phyloP scores from a whole-genome alignment of 2,888 invertebrate species.

The Aproaerema taeniolella region DNA sequence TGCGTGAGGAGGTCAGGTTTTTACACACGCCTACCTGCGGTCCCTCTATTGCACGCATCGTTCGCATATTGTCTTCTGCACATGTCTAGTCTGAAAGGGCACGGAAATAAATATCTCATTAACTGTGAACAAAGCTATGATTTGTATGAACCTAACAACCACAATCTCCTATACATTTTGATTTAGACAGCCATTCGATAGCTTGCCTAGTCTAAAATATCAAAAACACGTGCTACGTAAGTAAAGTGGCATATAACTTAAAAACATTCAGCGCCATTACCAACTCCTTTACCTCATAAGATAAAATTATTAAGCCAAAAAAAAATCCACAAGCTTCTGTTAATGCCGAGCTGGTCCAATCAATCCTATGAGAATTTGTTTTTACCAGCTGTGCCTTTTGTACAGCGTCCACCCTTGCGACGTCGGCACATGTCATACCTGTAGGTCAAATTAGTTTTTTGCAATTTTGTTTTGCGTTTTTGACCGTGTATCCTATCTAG shows the following conservation, averaged over 20 bases:
- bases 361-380: constrained; percentile 45
- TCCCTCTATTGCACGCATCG: constrained; percentile 98
- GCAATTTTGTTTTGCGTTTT: constrained; percentile 42
- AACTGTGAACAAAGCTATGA: too few species aligned
- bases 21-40: constrained; percentile 90
- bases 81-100: constrained; percentile 97
- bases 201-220: background rate
- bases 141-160: too few species aligned
- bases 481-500: constrained; percentile 29
- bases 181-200: too few species aligned
- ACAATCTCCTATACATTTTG: too few species aligned
- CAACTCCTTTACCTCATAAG: constrained; percentile 71
- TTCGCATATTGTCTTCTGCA: constrained; percentile 96
- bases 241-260: background rate
- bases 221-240: background rate
- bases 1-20: constrained; percentile 54
- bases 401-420: constrained; percentile 97
- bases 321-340: constrained; percentile 66
- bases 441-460: constrained; percentile 76
- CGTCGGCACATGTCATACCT: constrained; percentile 99
- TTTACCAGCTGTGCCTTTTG: constrained; percentile 98
- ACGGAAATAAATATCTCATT: constrained; percentile 75
- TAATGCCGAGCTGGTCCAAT: constrained; percentile 59
- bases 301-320: constrained; percentile 64
- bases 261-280: constrained; percentile 73